These are phyloP conservation scores for Plebejus melissa DNA, from an alignment of 2,888 invertebrate species.

Conservation along the genomic window DNA sequence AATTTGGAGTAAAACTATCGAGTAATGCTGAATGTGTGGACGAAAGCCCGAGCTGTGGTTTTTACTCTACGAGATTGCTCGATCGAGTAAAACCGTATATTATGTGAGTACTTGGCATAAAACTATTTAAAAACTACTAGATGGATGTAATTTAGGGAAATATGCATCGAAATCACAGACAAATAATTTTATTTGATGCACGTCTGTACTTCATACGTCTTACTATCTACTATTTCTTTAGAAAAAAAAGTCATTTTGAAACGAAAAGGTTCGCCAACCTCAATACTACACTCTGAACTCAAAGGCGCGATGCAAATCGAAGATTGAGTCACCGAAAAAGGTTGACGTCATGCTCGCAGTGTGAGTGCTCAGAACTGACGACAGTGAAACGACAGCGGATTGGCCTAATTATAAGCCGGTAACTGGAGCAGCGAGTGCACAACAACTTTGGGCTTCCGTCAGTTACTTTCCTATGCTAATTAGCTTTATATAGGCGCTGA, in stretches of 20 bases:
- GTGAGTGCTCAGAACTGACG: neutral
- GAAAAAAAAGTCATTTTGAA: neutral
- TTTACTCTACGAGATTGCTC: too few relatives aligned
- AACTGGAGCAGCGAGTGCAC: conserved; percentile 7
- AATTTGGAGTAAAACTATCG: too few relatives aligned
- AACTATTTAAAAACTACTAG: too few relatives aligned
- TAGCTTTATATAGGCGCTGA: neutral
- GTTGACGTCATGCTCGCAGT: conserved; percentile 1
- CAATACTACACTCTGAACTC: neutral
- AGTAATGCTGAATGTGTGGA: too few relatives aligned
- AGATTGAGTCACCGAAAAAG: conserved; percentile 7
- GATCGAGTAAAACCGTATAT: too few relatives aligned
- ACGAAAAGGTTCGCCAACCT: neutral
- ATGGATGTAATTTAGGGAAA: too few relatives aligned
- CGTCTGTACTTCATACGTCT: too few relatives aligned
- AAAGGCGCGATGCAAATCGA: neutral
- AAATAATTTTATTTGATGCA: too few relatives aligned
- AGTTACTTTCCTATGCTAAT: neutral
- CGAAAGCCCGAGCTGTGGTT: too few relatives aligned
- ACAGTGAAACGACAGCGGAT: conserved; percentile 7
- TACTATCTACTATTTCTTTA: too few relatives aligned
- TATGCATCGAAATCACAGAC: too few relatives aligned
- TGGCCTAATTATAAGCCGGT: conserved; percentile 3
- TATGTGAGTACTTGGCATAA: too few relatives aligned
- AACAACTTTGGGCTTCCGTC: neutral